phyloP scores from a whole-genome alignment of 2,888 invertebrate species.

The Lasioglossum lativentre region DNA sequence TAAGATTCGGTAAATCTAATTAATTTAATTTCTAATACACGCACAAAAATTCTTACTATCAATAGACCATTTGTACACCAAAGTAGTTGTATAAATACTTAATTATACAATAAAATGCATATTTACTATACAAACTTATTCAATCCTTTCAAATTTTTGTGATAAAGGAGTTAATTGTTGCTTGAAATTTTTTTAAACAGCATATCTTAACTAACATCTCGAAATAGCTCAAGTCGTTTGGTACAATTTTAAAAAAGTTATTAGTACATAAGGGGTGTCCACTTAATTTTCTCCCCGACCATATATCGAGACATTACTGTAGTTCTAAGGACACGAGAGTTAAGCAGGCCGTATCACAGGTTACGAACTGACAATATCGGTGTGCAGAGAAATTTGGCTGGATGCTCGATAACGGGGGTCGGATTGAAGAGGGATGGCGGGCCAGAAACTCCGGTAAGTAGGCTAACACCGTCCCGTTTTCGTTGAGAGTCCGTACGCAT shows the following conservation, averaged over 20 bases:
- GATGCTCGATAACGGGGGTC: background rate
- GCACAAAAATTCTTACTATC: no score
- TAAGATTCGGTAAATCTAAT: background rate
- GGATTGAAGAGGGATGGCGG: background rate
- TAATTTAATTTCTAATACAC: background rate
- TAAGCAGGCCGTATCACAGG: background rate
- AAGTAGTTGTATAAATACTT: background rate
- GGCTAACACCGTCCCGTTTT: conserved; percentile 45
- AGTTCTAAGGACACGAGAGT: background rate
- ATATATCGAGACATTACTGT: background rate
- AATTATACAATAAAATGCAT: no score
- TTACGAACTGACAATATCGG: conserved; percentile 5
- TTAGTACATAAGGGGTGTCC: background rate
- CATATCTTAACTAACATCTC: no score
- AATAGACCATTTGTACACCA: background rate
- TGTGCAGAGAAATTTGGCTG: background rate
- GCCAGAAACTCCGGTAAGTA: conserved; percentile 36
- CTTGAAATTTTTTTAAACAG: no score
- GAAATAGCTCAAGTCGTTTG: background rate
- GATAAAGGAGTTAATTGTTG: no score
- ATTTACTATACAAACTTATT: background rate
- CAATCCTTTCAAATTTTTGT: no score
- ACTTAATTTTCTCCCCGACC: background rate
- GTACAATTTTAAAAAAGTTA: background rate
- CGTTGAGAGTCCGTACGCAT: conserved; percentile 49